Base-by-base conservation (phyloP, 2,797 vertebrate species). In the Tenualosa ilisha region DNA sequence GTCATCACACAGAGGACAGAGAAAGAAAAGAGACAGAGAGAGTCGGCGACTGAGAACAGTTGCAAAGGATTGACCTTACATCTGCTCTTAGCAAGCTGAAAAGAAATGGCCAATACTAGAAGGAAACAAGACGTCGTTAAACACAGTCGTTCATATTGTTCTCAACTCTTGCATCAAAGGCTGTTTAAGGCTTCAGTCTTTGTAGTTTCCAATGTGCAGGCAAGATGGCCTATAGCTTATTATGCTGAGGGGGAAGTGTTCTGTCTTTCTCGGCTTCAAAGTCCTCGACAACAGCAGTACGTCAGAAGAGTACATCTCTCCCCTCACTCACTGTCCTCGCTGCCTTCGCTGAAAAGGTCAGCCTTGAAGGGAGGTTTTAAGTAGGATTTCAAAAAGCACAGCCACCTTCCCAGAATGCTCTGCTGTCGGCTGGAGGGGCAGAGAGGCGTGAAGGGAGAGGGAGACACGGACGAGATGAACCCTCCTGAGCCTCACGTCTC, bases 271-370 rank as follows among this genome's bases (percentile, higher is more conserved):
- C 17, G 3, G 22, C 54, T 59, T 59, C 54, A 59, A 59, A 59
- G 56, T 59, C 20, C 3, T 59, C 1, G 20, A n/a, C 20, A 59
- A 59, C 56, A 5, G 20, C 20, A 22, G 6, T 20, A 7, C 20
- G 22, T 59, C 56, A 20, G 20, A 59, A 4, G 51, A 53, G 51
- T 53, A 53, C 51, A 53, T 59, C 22, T n/a, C 56, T 22, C 56
- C 56, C 6, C 22, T 59, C 20, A 20, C 56, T 59, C 56, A 22
- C 56, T n/a, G 3, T 22, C 56, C 56, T 20, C 56, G 56, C 56
- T 59, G 56, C 6, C 54, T 81, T 50, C 2, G 6, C 65, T 51
- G 83, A 89, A 87, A 91, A 91, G 87, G 51, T 53, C 51, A 53
- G 13, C 85, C 86, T 84, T 83, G 51, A 53, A 53, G 51, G 1